These are phyloP conservation scores for Numenius phaeopus DNA, from an alignment of 2,797 vertebrate species.

Conservation along the genomic window DNA sequence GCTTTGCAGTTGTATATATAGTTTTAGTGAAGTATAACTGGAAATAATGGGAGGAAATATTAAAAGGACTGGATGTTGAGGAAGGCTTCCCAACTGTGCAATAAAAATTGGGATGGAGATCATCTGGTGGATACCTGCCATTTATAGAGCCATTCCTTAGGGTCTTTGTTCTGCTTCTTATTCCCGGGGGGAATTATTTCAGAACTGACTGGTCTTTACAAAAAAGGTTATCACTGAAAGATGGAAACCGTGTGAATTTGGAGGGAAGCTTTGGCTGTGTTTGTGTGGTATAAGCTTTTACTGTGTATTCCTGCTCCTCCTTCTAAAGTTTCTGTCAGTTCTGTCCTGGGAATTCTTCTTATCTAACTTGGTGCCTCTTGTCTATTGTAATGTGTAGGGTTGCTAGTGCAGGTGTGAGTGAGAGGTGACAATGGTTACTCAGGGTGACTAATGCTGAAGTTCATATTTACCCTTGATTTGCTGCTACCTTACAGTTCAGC, in stretches of 20 bases:
- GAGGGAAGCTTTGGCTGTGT: background rate
- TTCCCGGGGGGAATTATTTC: background rate
- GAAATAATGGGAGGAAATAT: background rate
- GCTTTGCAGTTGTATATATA: background rate
- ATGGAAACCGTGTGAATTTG: constrained; percentile 11
- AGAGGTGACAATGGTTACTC: background rate
- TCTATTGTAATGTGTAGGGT: background rate
- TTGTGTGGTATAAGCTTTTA: background rate
- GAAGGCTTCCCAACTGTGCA: background rate
- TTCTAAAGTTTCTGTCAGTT: background rate
- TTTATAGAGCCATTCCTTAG: background rate
- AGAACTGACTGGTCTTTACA: background rate
- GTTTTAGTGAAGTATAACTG: background rate
- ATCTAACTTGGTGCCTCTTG: background rate
- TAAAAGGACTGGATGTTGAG: background rate
- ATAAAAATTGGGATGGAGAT: background rate
- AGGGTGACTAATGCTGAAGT: background rate
- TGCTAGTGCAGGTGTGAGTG: background rate
- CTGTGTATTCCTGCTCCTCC: background rate
- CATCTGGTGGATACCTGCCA: background rate
- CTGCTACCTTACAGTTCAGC: background rate
- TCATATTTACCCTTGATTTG: background rate
- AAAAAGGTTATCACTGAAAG: background rate
- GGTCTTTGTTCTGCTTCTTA: background rate
- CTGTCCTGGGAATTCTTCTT: background rate